Evolutionary conservation across 2,888 invertebrate species (phyloP).

Genomic region (Glaucopsyche alexis): DNA sequence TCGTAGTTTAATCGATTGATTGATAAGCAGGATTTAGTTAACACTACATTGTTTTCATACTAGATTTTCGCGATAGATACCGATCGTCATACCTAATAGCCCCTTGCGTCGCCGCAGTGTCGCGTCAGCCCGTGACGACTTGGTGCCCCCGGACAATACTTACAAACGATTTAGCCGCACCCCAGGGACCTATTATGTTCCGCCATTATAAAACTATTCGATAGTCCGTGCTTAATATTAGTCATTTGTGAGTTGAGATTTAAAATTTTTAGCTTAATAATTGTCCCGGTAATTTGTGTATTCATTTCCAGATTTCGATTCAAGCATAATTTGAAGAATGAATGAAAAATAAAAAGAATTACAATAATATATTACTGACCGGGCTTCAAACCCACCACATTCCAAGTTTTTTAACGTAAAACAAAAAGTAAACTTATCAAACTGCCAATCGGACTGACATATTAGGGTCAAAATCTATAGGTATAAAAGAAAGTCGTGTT

Average conservation of each 20-base stretch:
- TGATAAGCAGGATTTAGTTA: too few relatives aligned
- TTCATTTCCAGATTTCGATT: too few relatives aligned
- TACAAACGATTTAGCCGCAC: slow-evolving; percentile 62
- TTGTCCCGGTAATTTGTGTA: not conserved
- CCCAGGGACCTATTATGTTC: slow-evolving; percentile 55
- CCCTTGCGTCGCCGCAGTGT: slow-evolving; percentile 38
- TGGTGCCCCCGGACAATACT: slow-evolving; percentile 57
- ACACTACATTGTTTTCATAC: not conserved
- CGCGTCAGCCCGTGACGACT: slow-evolving; percentile 55
- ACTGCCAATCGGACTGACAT: too few relatives aligned
- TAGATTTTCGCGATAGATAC: not conserved
- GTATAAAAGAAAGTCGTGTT: too few relatives aligned
- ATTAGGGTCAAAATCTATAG: too few relatives aligned
- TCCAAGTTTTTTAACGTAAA: too few relatives aligned
- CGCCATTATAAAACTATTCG: slow-evolving; percentile 48
- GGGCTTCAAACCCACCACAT: too few relatives aligned
- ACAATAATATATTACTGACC: too few relatives aligned
- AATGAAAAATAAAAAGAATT: too few relatives aligned
- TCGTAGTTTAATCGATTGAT: too few relatives aligned
- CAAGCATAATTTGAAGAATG: too few relatives aligned
- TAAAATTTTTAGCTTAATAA: not conserved
- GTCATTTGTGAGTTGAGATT: slow-evolving; percentile 4
- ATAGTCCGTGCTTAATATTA: slow-evolving; percentile 37
- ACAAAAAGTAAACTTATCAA: too few relatives aligned
- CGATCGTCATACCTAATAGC: not conserved